phyloP scores from a whole-genome alignment of 2,797 vertebrate species.

The Distichodus sexfasciatus region DNA sequence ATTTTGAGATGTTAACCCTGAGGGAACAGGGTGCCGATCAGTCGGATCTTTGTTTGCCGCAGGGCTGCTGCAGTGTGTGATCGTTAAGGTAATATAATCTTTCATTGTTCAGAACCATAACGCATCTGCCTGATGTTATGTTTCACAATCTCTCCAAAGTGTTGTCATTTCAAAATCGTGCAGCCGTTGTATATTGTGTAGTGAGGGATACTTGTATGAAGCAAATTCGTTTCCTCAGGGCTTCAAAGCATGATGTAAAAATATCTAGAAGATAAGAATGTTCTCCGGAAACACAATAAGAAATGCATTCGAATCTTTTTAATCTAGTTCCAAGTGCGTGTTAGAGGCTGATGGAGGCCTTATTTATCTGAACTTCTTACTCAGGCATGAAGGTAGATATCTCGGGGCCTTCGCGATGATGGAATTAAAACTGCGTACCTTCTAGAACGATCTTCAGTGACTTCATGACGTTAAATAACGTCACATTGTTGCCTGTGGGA shows the following conservation, averaged over 20 bases:
- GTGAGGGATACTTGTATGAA: slow-evolving; percentile 3
- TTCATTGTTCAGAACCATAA: background rate
- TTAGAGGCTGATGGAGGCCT: background rate
- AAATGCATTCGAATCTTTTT: slow-evolving; percentile 2
- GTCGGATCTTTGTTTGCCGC: slow-evolving; percentile 25
- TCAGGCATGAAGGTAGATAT: slow-evolving; percentile 6
- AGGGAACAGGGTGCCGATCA: slow-evolving; percentile 28
- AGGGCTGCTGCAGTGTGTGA: slow-evolving; percentile 27
- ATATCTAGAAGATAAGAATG: slow-evolving; percentile 2
- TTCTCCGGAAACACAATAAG: background rate
- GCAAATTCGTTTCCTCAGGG: slow-evolving; percentile 4
- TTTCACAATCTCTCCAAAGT: background rate
- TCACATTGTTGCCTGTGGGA: too few relatives aligned
- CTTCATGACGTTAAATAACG: too few relatives aligned
- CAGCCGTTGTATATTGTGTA: slow-evolving; percentile 6
- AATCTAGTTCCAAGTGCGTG: background rate
- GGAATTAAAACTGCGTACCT: slow-evolving; percentile 18
- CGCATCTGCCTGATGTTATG: background rate
- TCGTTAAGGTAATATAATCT: slow-evolving; percentile 37
- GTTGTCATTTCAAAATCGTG: background rate
- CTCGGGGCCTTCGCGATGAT: background rate
- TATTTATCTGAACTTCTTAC: slow-evolving; percentile 11
- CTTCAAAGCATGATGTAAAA: slow-evolving; percentile 13
- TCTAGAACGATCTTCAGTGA: too few relatives aligned
- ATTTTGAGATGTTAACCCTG: slow-evolving; percentile 26